A percentile compares a stretch with the other conserved stretches of the same genome.
Evolutionary conservation across 2,797 vertebrate species (phyloP).

Genomic region (Thamnophis elegans): DNA sequence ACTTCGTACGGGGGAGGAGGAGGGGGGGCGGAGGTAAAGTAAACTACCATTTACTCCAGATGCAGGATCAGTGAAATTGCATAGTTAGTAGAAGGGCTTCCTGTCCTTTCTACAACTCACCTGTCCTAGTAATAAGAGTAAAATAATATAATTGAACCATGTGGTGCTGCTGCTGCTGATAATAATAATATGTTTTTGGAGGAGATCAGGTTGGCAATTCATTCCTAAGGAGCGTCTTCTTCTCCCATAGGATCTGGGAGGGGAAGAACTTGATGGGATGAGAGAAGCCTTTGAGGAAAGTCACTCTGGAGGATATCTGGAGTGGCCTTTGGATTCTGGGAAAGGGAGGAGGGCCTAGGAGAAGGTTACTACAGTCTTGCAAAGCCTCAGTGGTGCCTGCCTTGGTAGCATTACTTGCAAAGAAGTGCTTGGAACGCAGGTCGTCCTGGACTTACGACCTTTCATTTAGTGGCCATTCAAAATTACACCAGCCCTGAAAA

Average conservation of each 20-base stretch:
- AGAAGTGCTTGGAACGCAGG: neutral
- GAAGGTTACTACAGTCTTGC: neutral
- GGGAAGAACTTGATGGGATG: neutral
- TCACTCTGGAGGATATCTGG: neutral
- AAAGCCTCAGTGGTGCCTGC: neutral
- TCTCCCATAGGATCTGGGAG: neutral
- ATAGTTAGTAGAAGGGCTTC: neutral
- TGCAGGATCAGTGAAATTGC: neutral
- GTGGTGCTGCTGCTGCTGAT: too few species aligned
- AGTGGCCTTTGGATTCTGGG: neutral
- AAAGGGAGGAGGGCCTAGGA: neutral
- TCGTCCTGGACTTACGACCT: neutral
- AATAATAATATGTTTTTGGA: neutral
- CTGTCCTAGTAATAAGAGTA: neutral
- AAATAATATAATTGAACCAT: neutral
- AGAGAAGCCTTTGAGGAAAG: neutral
- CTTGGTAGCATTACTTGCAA: neutral
- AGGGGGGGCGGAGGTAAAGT: neutral
- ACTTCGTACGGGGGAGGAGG: neutral
- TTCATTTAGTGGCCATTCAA: too few species aligned
- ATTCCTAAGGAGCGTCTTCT: neutral
- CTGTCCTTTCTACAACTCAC: neutral
- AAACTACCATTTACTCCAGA: neutral
- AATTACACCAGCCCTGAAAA: too few species aligned
- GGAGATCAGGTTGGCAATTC: neutral